Percentiles rank a stretch among this genome's conserved stretches.
phyloP scores from a whole-genome alignment of 2,888 invertebrate species.

The Esperia sulphurella region DNA sequence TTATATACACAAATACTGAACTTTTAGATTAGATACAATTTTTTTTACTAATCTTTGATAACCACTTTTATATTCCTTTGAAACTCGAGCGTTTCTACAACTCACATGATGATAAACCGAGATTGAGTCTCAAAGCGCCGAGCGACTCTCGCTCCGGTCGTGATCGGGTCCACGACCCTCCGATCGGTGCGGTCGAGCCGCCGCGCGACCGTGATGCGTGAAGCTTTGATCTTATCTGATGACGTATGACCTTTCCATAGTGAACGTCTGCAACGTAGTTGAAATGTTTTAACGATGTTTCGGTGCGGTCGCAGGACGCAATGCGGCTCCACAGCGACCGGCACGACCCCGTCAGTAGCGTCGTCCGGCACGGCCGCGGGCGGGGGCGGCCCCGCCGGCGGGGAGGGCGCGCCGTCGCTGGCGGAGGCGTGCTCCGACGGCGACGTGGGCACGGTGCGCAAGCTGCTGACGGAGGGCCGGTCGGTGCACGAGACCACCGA shows the following conservation, averaged over 20 bases:
- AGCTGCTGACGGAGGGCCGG: conserved; percentile 94
- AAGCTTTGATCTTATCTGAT: conserved; percentile 79
- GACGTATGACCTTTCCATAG: not conserved
- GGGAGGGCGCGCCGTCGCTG: conserved; percentile 83
- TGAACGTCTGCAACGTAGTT: not conserved
- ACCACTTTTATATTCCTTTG: too few species aligned
- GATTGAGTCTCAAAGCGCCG: conserved; percentile 68
- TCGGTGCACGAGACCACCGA: conserved; percentile 98
- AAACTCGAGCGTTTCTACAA: not conserved
- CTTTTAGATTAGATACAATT: too few species aligned
- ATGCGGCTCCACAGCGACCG: conserved; percentile 67
- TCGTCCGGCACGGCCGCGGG: conserved; percentile 56
- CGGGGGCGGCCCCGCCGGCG: conserved; percentile 59
- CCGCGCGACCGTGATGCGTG: conserved; percentile 54
- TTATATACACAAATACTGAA: too few species aligned
- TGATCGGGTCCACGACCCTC: conserved; percentile 43
- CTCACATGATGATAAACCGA: conserved; percentile 79
- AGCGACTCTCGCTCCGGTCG: conserved; percentile 45
- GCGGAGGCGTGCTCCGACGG: conserved; percentile 97
- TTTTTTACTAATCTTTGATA: too few species aligned
- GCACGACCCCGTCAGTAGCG: conserved; percentile 46
- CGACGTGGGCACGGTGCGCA: conserved; percentile 94
- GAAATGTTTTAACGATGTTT: not conserved
- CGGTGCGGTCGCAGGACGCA: conserved; percentile 58
- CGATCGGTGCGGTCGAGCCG: conserved; percentile 54